phyloP scores from a whole-genome alignment of 2,113 vertebrate genomes.

The Saguinus midas region DNA sequence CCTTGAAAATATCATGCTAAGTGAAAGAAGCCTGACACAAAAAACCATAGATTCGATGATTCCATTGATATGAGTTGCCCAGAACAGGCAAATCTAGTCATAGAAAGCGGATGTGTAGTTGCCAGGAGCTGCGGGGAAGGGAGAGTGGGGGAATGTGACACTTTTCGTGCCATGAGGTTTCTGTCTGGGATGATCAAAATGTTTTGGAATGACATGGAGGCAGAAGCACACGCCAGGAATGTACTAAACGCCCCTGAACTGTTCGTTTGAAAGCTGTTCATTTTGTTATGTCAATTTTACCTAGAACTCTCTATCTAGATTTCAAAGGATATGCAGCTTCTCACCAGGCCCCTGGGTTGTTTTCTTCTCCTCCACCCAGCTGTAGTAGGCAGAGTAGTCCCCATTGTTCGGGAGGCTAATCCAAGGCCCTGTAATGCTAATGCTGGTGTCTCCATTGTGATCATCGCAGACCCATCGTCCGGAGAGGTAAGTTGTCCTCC shows the following conservation, averaged over 20 bases:
- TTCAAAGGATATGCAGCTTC: background rate
- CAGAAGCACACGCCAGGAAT: background rate
- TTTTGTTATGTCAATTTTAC: background rate
- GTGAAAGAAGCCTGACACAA: background rate
- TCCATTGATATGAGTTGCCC: background rate
- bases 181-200: background rate
- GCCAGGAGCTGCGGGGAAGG: no score
- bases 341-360: slow-evolving; percentile 94
- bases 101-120: background rate
- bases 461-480: slow-evolving; percentile 99
- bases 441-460: slow-evolving; percentile 97
- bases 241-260: background rate
- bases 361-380: slow-evolving; percentile 94
- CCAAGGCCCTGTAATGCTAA: slow-evolving; percentile 93
- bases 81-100: background rate
- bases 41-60: background rate
- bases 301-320: background rate
- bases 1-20: background rate
- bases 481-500: slow-evolving; percentile 96
- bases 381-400: slow-evolving; percentile 98
- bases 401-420: slow-evolving; percentile 95
- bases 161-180: background rate
- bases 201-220: background rate
- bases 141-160: rapidly evolving
- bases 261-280: background rate